Percentiles rank a stretch among this genome's conserved stretches.
phyloP scores from a whole-genome alignment of 2,888 invertebrate genomes.

The Drosophila longiperda region DNA sequence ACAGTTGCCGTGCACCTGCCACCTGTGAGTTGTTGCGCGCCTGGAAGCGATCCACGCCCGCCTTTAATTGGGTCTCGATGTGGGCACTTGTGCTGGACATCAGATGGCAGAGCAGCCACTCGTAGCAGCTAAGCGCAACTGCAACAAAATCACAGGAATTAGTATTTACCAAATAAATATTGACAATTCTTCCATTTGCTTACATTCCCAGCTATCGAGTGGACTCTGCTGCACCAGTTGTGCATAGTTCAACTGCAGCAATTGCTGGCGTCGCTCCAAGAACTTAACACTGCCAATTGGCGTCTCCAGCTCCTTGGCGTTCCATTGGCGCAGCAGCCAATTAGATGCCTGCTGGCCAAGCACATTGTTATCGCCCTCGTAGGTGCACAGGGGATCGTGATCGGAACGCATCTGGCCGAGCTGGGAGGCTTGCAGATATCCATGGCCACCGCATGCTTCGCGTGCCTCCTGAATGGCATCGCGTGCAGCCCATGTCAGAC shows the following conservation, averaged over 20 bases:
- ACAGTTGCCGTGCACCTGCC: constrained; percentile 90
- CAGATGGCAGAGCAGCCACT: constrained; percentile 94
- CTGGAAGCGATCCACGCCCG: constrained; percentile 89
- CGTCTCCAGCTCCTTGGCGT: constrained; percentile 86
- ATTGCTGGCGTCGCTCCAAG: constrained; percentile 86
- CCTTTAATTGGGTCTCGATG: constrained; percentile 86
- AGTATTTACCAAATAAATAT: neutral
- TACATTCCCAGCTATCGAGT: constrained; percentile 77
- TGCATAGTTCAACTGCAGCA: constrained; percentile 81
- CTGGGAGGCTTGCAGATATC: constrained; percentile 91
- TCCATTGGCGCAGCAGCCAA: constrained; percentile 91
- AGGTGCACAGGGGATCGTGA: constrained; percentile 95
- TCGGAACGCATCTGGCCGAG: constrained; percentile 93
- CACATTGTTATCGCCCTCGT: constrained; percentile 97
- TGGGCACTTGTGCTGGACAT: constrained; percentile 89
- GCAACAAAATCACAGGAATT: constrained; percentile 74
- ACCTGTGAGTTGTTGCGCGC: constrained; percentile 93
- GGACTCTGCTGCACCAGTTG: constrained; percentile 47
- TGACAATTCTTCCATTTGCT: constrained; percentile 38
- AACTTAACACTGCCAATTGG: constrained; percentile 91
- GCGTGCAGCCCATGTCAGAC: constrained; percentile 91
- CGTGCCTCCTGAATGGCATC: constrained; percentile 93
- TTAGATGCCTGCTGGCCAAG: constrained; percentile 95
- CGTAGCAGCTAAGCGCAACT: constrained; percentile 90
- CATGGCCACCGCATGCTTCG: constrained; percentile 95